These are phyloP conservation scores for Anoplius nigerrimus DNA, from an alignment of 2,888 invertebrate genomes.

Conservation along the genomic window DNA sequence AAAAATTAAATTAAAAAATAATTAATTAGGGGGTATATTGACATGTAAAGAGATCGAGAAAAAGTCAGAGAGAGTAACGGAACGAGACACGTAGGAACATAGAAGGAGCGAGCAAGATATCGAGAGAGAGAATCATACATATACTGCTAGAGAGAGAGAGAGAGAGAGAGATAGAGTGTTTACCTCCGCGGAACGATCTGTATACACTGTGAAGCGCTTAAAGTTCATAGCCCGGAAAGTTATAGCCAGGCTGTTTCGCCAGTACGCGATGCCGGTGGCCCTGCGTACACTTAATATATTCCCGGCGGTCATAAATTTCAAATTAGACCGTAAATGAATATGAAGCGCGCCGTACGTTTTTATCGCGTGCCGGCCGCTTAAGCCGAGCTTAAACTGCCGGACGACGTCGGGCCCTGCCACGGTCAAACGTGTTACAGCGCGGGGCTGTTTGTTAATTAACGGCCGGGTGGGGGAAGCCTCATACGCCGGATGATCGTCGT, in stretches of 20 bases:
- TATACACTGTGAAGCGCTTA: slow-evolving; percentile 28
- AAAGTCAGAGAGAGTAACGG: background rate
- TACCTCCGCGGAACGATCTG: slow-evolving; percentile 3
- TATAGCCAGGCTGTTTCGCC: slow-evolving; percentile 34
- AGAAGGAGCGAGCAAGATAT: background rate
- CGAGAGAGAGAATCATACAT: background rate
- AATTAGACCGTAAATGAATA: slow-evolving; percentile 58
- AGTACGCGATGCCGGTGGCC: slow-evolving; percentile 12
- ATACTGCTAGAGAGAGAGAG: slow-evolving; percentile 13
- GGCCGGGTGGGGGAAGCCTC: too few relatives aligned
- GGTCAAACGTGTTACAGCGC: background rate
- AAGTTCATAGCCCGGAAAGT: slow-evolving; percentile 40
- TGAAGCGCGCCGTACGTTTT: slow-evolving; percentile 48
- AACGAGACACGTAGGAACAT: background rate
- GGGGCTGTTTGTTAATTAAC: too few relatives aligned
- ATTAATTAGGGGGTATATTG: too few relatives aligned
- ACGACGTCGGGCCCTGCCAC: background rate
- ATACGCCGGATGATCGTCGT: too few relatives aligned
- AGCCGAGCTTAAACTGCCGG: slow-evolving; percentile 8
- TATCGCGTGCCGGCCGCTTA: slow-evolving; percentile 29
- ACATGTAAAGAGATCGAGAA: background rate
- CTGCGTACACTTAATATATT: slow-evolving; percentile 40
- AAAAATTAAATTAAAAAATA: too few relatives aligned
- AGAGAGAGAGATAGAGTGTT: slow-evolving; percentile 8
- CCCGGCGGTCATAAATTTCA: slow-evolving; percentile 50